Conservation (phyloP, 2,888 invertebrate genomes). For the Embidobia sp. region DNA sequence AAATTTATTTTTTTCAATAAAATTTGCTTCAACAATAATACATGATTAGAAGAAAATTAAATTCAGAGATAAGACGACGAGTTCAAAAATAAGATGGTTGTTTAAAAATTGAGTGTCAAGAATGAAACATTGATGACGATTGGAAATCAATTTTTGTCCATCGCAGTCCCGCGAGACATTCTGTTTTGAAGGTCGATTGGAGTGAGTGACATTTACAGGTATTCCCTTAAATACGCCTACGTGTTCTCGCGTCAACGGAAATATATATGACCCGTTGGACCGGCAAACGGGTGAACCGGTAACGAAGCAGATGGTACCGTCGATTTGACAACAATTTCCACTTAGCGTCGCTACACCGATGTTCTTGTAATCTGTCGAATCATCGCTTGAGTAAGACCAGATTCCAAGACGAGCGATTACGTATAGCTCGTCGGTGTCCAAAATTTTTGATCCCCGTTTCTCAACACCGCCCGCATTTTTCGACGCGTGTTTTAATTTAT, state of each 20-base stretch:
- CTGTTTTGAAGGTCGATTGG: slow-evolving; percentile 49
- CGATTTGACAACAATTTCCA: slow-evolving; percentile 81
- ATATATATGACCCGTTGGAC: slow-evolving; percentile 78
- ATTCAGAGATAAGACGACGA: too few species aligned
- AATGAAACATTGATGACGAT: slow-evolving; percentile 16
- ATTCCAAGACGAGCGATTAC: slow-evolving; percentile 51
- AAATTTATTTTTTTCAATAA: too few species aligned
- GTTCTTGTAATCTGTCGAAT: slow-evolving; percentile 64
- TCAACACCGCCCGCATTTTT: background rate
- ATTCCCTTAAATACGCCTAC: slow-evolving; percentile 73
- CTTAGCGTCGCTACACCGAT: slow-evolving; percentile 76
- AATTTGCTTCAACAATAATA: too few species aligned
- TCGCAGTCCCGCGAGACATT: slow-evolving; percentile 38
- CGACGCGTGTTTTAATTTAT: slow-evolving; percentile 27
- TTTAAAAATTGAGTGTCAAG: too few species aligned
- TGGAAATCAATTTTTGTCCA: slow-evolving; percentile 28
- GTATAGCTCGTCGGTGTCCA: slow-evolving; percentile 1
- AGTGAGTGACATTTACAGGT: slow-evolving; percentile 65
- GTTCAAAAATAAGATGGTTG: too few species aligned
- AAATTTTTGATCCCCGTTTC: slow-evolving; percentile 34
- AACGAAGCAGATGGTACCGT: slow-evolving; percentile 71
- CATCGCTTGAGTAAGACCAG: slow-evolving; percentile 62
- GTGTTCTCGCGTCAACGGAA: slow-evolving; percentile 69
- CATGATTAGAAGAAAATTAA: too few species aligned
- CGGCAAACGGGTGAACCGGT: slow-evolving; percentile 71